A percentile compares a stretch with the other conserved stretches of the same genome.
phyloP scores from a whole-genome alignment of 1,140 invertebrate genomes.

The Caenorhabditis remanei region DNA sequence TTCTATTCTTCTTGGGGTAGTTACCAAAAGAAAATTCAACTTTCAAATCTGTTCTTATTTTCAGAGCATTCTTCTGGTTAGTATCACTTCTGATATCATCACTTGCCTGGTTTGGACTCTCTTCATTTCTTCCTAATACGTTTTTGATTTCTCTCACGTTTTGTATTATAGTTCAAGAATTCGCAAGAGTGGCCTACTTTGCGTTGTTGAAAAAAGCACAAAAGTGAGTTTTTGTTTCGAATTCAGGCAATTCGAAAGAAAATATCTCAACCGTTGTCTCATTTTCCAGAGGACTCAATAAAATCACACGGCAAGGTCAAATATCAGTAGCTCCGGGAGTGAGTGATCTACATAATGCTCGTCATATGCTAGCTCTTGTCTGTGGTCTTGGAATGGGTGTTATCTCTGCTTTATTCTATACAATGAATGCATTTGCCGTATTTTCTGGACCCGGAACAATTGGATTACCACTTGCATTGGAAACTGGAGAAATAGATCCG shows the following conservation, averaged over 20 bases:
- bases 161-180: slow-evolving; percentile 49
- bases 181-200: slow-evolving; percentile 53
- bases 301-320: slow-evolving; percentile 27
- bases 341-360: slow-evolving; percentile 56
- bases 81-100: slow-evolving; percentile 65
- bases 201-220: slow-evolving; percentile 48
- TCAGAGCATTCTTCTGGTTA: slow-evolving; percentile 68
- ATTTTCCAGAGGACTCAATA: slow-evolving; percentile 52
- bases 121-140: neutral
- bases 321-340: slow-evolving; percentile 40
- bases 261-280: too few species aligned
- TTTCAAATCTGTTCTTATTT: neutral
- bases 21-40: neutral
- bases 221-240: neutral
- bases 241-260: neutral
- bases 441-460: slow-evolving; percentile 49
- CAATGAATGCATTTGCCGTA: slow-evolving; percentile 63
- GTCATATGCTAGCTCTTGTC: slow-evolving; percentile 61
- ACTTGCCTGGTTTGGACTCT: slow-evolving; percentile 29
- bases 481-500: slow-evolving; percentile 26
- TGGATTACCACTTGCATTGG: slow-evolving; percentile 51
- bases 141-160: slow-evolving; percentile 2
- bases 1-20: slow-evolving; percentile 67
- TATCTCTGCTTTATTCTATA: slow-evolving; percentile 59
- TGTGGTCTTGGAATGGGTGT: slow-evolving; percentile 62